Percentiles rank a stretch among this genome's conserved stretches.
phyloP scores from a whole-genome alignment of 1,140 invertebrate genomes.

The Colletes latitarsis region DNA sequence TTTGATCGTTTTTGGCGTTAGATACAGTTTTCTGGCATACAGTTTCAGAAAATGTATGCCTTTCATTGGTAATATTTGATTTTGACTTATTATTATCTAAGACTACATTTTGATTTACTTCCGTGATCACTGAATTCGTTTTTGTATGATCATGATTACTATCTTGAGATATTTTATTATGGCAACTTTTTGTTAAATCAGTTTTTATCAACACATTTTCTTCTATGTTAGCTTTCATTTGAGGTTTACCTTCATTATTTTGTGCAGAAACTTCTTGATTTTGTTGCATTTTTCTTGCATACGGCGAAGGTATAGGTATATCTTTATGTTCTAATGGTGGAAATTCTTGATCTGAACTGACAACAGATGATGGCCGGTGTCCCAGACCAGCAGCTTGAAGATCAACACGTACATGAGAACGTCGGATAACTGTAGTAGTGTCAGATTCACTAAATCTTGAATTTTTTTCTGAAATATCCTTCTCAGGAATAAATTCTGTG shows the following conservation, averaged over 20 bases:
- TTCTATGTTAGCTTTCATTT: conserved; percentile 25
- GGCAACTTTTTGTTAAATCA: conserved; percentile 41
- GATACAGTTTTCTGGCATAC: conserved; percentile 71
- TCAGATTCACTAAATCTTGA: conserved; percentile 76
- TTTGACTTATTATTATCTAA: conserved; percentile 51
- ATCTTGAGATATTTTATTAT: conserved; percentile 46
- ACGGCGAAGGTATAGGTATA: conserved; percentile 72
- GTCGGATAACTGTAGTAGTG: conserved; percentile 75
- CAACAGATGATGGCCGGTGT: conserved; percentile 81
- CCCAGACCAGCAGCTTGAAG: conserved; percentile 84
- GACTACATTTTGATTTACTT: conserved; percentile 46
- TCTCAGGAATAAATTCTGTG: conserved; percentile 63
- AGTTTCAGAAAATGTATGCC: conserved; percentile 55
- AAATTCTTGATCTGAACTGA: conserved; percentile 78
- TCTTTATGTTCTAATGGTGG: conserved; percentile 73
- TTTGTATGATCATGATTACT: conserved; percentile 35
- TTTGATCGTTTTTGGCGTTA: conserved; percentile 74
- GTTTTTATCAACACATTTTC: conserved; percentile 30
- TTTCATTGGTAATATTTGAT: conserved; percentile 51
- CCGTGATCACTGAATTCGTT: conserved; percentile 33
- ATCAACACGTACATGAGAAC: conserved; percentile 80
- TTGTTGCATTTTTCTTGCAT: conserved; percentile 64
- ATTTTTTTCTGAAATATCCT: conserved; percentile 57
- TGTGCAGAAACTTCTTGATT: conserved; percentile 45
- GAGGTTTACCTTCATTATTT: conserved; percentile 50